Evolutionary conservation across 2,888 invertebrate species (phyloP).

Genomic region (Zaprionus obscuricornis): DNA sequence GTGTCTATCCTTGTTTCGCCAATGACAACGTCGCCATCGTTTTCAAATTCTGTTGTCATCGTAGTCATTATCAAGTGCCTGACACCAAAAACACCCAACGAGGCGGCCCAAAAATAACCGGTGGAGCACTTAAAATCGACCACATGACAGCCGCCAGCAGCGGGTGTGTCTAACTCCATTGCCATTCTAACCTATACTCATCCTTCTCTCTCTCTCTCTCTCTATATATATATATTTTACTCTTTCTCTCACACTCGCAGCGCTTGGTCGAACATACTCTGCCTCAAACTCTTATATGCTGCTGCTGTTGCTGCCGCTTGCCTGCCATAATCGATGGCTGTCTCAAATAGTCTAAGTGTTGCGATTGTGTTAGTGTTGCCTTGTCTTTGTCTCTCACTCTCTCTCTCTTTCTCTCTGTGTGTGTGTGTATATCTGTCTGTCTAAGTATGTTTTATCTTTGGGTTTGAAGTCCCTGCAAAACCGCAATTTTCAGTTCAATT

Average conservation of each 20-base stretch:
- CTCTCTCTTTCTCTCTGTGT: background rate
- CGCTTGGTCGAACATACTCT: background rate
- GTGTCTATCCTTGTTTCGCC: constrained; percentile 30
- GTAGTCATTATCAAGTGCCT: constrained; percentile 71
- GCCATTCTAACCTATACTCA: background rate
- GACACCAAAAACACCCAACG: constrained; percentile 52
- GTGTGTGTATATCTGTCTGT: too few species aligned
- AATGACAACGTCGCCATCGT: constrained; percentile 38
- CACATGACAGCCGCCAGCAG: constrained; percentile 63
- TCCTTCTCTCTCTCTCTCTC: background rate
- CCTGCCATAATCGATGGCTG: constrained; percentile 67
- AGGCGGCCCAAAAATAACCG: constrained; percentile 60
- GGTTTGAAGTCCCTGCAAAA: constrained; percentile 33
- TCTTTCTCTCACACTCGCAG: background rate
- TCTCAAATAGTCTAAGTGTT: constrained; percentile 19
- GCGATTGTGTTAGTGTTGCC: constrained; percentile 12
- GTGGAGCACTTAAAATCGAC: constrained; percentile 75
- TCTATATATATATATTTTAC: constrained; percentile 9
- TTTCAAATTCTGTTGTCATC: constrained; percentile 59
- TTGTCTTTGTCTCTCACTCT: background rate
- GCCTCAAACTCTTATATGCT: background rate
- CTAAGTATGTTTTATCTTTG: constrained; percentile 36
- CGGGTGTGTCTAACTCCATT: constrained; percentile 21
- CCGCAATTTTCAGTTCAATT: constrained; percentile 74
- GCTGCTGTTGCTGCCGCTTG: too few species aligned